phyloP scores from a whole-genome alignment of 2,797 vertebrate genomes.

The Acrossocheilus wenchowensis region DNA sequence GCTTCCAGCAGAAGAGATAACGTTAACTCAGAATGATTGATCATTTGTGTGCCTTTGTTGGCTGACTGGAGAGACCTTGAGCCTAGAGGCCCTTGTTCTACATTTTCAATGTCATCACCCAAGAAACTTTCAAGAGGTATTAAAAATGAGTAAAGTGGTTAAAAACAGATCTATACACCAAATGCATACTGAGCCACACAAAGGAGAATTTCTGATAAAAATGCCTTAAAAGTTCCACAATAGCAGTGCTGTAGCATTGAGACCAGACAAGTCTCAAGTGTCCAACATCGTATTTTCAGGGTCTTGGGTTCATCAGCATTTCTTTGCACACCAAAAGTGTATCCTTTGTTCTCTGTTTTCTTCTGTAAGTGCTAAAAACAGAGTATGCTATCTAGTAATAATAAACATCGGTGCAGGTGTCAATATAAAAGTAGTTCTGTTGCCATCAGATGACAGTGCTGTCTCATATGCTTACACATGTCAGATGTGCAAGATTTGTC shows the following conservation, averaged over 20 bases:
- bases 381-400: neutral
- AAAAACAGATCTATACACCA: neutral
- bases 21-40: constrained; percentile 70
- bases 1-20: constrained; percentile 62
- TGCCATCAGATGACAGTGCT: neutral
- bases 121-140: neutral
- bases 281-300: neutral
- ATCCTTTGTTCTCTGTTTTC: neutral
- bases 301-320: neutral
- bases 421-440: neutral
- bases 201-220: neutral
- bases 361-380: neutral
- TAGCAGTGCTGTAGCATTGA: neutral
- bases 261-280: neutral
- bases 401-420: neutral
- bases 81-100: constrained; percentile 59
- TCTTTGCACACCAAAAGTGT: neutral
- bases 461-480: neutral
- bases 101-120: constrained; percentile 67
- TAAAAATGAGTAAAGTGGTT: neutral
- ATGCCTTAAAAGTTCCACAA: neutral
- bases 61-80: constrained; percentile 59
- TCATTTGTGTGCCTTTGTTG: constrained; percentile 67
- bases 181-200: neutral
- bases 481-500: neutral